Base-by-base conservation (phyloP, 1,140 invertebrate species). In the Chionoecetes opilio region DNA sequence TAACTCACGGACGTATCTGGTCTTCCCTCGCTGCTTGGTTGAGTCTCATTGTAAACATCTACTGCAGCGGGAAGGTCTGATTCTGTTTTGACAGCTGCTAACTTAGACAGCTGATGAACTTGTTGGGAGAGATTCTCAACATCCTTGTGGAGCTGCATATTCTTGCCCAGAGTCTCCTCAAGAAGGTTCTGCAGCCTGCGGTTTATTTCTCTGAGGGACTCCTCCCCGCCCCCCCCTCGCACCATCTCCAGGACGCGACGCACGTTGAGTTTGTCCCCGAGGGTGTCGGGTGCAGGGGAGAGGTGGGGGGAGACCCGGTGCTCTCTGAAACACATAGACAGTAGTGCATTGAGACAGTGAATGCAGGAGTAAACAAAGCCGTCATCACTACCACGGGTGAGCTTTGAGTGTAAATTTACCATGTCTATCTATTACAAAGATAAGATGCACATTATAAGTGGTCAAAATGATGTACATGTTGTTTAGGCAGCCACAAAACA, bases 131-230 rank as follows among this genome's bases (percentile, higher is more conserved):
- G 96, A 35, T 96, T 96, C 84, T 97, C 97, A 53, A 97, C 96
- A 96, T 97, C 97, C 96, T 97, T 84, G 96, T 98, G 97, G 63
- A 98, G 96, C 96, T 97, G 97, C 97, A 98, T 97, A 96, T 98
- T 98, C 96, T 98, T 98, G 9, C 97, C 97, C 2, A 98, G 97
- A 9, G 97, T 98, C 96, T 98, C 97, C 96, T 98, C 97, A 35
- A 98, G 96, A 97, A 98, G 97, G 84, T 96, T 95, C 85, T 97
- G 96, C 93, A 97, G 95, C 85, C 96, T 95, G n/a, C 96, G 96
- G 53, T 96, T 97, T 17, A 96, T 96, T 82, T 97, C 97, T 38
- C 96, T 97, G 87, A 97, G 95, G 94, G 97, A 96, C 37, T 97
- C 97, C 21, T 96, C 96, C 17, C 95, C 91, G 31, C 87, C 85